phyloP scores from a whole-genome alignment of 2,113 vertebrate genomes.

The Scomber japonicus region DNA sequence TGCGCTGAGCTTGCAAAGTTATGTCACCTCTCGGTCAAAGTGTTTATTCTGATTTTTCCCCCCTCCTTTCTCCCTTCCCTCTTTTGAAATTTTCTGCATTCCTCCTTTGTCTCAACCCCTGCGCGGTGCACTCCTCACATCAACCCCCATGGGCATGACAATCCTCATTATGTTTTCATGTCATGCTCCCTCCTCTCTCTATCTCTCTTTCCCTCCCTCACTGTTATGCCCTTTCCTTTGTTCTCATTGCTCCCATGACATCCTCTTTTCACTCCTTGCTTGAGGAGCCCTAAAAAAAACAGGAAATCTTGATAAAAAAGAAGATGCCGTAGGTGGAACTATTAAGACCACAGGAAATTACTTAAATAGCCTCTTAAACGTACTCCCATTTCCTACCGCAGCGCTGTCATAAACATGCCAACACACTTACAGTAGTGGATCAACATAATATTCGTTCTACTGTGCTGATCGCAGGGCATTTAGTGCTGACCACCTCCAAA shows the following conservation, averaged over 20 bases:
- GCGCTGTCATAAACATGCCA: conserved; percentile 31
- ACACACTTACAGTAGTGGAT: conserved; percentile 24
- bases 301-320: background rate
- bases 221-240: conserved; percentile 51
- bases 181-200: conserved; percentile 50
- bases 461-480: conserved; percentile 66
- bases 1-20: conserved; percentile 51
- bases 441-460: conserved; percentile 52
- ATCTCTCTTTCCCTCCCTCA: conserved; percentile 17
- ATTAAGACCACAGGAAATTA: conserved; percentile 30
- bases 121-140: conserved; percentile 57
- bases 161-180: conserved; percentile 79
- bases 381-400: conserved; percentile 15
- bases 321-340: background rate
- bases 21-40: conserved; percentile 57
- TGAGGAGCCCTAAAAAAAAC: background rate
- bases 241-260: conserved; percentile 49
- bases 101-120: conserved; percentile 50
- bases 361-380: conserved; percentile 23
- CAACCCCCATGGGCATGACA: conserved; percentile 64
- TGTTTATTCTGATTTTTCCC: conserved; percentile 33
- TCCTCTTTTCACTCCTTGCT: conserved; percentile 22
- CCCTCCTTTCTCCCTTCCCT: conserved; percentile 8
- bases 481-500: conserved; percentile 73
- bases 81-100: conserved; percentile 44